Evolutionary conservation across 2,888 invertebrate genomes (phyloP), one percentile per base, ranked within the genome.

Genomic region (Tigriopus californicus): DNA sequence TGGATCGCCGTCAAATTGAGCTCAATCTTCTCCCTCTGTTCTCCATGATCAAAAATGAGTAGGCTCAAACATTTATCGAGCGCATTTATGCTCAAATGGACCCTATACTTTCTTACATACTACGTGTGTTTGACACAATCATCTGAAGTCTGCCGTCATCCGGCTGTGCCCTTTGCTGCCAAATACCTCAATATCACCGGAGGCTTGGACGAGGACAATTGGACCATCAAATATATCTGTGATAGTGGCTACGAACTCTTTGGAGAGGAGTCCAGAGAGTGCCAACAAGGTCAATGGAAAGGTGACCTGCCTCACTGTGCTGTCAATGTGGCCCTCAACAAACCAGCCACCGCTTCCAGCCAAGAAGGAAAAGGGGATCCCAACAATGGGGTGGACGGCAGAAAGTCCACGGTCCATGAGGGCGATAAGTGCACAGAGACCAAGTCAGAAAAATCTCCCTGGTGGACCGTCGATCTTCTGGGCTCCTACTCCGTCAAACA

Each of bases 381-480:
- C 0, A 76, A 78, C 58, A 87, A 85, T 68, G 90, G 87, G 13
- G 90, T 90, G 68, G 90, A 90, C 67, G 91, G 90, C 1, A 85
- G 88, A 69, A 76, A 77, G 64, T 80, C 81, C 62, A 81, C 85
- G 42, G 84, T 87, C 61, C 88, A 89, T 67, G 89, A 90, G 66
- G 87, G 85, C 13, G 82, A 84, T 68, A 76, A 85, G 62, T 91
- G 91, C 70, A 85, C 88, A 0, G 89, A 90, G 74, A 91, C 90
- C 0, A 83, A 85, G 69, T 80, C 83, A 62, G 90, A 91, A 68
- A 82, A 84, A 0, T 88, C 88, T 22, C 90, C 90, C 0, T 91
- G 89, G 88, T 91, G 90, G 90, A 82, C 83, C 66, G 89, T 90
- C 10, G 88, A 91, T 70, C 74, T 91, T 51, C 75, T 91, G 44